phyloP scores from a whole-genome alignment of 2,113 vertebrate genomes.

The Dendropsophus ebraccatus region DNA sequence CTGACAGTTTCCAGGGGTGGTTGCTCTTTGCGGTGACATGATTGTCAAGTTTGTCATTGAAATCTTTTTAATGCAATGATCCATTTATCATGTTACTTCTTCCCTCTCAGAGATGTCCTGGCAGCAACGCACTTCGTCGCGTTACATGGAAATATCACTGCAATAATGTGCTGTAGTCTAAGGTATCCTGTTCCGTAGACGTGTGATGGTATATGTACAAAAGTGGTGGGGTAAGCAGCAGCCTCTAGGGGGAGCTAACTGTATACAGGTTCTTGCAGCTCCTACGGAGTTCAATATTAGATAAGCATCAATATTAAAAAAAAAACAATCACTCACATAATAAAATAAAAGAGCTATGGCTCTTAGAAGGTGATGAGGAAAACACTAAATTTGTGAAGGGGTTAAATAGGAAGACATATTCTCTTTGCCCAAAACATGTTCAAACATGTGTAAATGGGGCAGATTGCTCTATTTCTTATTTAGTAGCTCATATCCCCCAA shows the following conservation, averaged over 20 bases:
- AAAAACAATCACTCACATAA: no score
- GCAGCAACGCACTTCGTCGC: no score
- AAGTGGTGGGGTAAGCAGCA: not conserved
- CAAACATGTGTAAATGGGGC: no score
- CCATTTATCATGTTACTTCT: not conserved
- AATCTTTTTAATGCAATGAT: not conserved
- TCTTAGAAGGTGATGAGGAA: no score
- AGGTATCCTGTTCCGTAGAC: not conserved
- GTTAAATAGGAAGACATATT: no score
- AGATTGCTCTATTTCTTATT: no score
- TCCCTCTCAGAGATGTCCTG: not conserved
- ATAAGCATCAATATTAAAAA: no score
- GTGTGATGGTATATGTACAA: not conserved
- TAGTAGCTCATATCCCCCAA: no score
- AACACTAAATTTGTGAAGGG: no score
- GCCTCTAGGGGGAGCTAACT: not conserved
- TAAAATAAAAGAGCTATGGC: no score
- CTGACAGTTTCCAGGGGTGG: constrained; percentile 3
- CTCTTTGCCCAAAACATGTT: no score
- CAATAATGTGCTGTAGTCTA: not conserved
- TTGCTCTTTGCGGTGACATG: not conserved
- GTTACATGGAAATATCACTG: not conserved
- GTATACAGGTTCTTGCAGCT: not conserved
- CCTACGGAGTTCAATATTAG: not conserved
- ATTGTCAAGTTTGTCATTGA: constrained; percentile 33